Percentiles rank a stretch among this genome's conserved stretches.
Conservation (phyloP, 2,113 vertebrate genomes). For the Mesitornis unicolor region DNA sequence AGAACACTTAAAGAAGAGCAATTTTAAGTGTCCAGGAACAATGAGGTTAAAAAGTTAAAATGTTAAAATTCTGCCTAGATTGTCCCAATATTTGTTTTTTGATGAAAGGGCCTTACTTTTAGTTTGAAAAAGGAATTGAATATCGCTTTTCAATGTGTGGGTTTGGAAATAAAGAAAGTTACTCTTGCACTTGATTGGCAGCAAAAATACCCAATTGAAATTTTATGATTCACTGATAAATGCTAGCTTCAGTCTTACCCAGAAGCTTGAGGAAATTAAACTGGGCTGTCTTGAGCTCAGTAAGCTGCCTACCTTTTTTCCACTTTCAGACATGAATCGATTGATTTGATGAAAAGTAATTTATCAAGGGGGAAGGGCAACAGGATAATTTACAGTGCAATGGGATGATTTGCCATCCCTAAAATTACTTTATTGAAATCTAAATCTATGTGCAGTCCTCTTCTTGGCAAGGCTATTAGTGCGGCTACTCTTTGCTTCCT, state of each 20-base stretch:
- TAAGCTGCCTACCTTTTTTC: neutral
- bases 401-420: slow-evolving; percentile 13
- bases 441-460: neutral
- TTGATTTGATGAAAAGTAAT: slow-evolving; percentile 26
- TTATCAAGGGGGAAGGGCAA: neutral
- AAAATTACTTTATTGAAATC: slow-evolving; percentile 34
- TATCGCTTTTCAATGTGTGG: neutral
- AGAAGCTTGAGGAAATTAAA: slow-evolving; percentile 4
- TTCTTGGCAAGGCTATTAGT: neutral
- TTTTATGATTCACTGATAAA: slow-evolving; percentile 8
- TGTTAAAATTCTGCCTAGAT: neutral
- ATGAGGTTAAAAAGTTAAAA: neutral
- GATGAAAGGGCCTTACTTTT: neutral
- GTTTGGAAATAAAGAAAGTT: neutral
- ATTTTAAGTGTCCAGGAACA: neutral
- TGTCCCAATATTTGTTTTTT: neutral
- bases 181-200: neutral
- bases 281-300: neutral
- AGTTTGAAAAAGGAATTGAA: neutral
- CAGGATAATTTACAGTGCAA: neutral
- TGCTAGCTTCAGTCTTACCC: neutral
- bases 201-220: neutral
- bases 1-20: neutral
- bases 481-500: neutral
- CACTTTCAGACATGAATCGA: neutral